Base-by-base conservation (phyloP, 2,888 invertebrate genomes). In the Agrypnus murinus region DNA sequence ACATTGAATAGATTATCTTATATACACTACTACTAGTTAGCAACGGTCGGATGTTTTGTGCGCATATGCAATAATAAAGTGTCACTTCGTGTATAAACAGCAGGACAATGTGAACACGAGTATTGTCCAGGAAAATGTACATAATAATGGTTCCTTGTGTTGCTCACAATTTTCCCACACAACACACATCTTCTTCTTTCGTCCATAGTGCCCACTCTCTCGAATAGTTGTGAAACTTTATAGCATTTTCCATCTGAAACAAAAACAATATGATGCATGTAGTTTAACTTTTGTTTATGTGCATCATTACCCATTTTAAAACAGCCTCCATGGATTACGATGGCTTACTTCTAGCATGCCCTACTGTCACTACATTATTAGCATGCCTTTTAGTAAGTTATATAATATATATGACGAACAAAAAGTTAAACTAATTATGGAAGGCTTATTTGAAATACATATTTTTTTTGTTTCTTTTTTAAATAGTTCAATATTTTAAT, bases 121-220 rank as follows among this genome's bases (percentile, higher is more conserved):
- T 89, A 89, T 79, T 88, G 88, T 75, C 89, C 89, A 75, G 89
- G 89, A 80, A 88, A 89, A 83, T 89, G 89, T 76, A 89, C 89
- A 83, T 89, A 89, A 84, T 89, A 89, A 82, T 89, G 89, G 84
- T 89, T 89, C 78, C 89, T 86, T 72, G 89, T 88, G 84, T 89
- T 89, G 85, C 89, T 88, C 77, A 89, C 89, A 80, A 89, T 87
- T 86, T 89, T 89, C 79, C 89, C 89, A 84, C 89, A 89, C 81
- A 89, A 84, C 77, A 88, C 87, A 84, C 89, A 89, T 78, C 88
- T 84, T 81, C 88, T 85, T 82, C 88, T 84, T 83, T 89, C 89
- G 84, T 89, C 89, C 86, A 85, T 87, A 80, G 86, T 85, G 80
- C 87, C 88, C 77, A 88, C 88, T 80, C 88, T 85, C 84, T 88